A percentile compares a stretch with the other conserved stretches of the same genome.
Evolutionary conservation across 2,113 vertebrate species (phyloP).

Genomic region (Saguinus imperator): DNA sequence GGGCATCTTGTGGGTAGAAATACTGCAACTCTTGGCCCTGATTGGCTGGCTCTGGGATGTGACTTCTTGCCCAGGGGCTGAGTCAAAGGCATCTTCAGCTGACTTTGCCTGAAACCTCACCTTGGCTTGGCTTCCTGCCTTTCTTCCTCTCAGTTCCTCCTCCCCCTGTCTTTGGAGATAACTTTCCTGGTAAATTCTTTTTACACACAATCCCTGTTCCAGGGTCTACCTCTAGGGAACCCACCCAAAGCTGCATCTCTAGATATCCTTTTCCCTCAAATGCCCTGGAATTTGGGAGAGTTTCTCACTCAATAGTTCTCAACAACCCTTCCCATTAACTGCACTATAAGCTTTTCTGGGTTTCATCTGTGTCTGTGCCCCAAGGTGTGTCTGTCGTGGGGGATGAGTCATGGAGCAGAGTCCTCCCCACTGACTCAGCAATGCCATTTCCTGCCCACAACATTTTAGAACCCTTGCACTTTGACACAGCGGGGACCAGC

Average conservation of each 20-base stretch:
- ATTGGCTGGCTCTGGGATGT: neutral
- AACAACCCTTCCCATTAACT: neutral
- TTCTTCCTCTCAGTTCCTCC: neutral
- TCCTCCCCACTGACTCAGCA: conserved; percentile 52
- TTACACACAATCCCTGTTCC: neutral
- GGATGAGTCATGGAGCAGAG: conserved; percentile 20
- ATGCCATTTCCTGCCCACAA: conserved; percentile 61
- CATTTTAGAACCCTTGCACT: conserved; percentile 1
- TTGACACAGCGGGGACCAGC: neutral
- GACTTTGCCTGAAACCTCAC: neutral
- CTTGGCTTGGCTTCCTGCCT: neutral
- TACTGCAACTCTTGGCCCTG: neutral
- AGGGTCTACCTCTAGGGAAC: neutral
- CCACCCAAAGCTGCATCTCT: neutral
- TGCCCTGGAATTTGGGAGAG: neutral
- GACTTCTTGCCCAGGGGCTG: too few species aligned
- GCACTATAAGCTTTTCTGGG: neutral
- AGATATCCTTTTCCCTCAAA: neutral
- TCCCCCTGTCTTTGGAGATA: neutral
- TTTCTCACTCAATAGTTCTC: fast-evolving
- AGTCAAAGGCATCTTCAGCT: neutral
- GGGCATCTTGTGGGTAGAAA: neutral
- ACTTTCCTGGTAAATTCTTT: neutral
- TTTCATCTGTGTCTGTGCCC: neutral
- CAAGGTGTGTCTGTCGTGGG: neutral